Conservation (phyloP, 2,113 vertebrate genomes). For the Pangasianodon hypophthalmus region DNA sequence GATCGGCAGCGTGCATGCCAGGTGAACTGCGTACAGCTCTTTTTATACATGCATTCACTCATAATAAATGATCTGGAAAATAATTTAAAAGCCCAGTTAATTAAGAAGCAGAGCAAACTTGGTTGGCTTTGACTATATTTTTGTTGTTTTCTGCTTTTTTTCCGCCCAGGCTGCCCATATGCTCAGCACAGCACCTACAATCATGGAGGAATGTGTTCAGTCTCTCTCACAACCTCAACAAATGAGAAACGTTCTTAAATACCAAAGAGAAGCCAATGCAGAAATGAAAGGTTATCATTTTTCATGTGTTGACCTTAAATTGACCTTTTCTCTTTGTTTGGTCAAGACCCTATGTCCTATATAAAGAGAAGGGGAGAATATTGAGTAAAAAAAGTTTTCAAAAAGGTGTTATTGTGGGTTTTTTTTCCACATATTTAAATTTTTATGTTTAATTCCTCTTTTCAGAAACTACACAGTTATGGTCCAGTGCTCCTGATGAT, state of each 20-base stretch:
- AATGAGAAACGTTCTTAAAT: constrained; percentile 37
- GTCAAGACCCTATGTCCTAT: too few species aligned
- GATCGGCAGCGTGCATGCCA: neutral
- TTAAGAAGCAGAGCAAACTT: neutral
- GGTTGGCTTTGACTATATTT: neutral
- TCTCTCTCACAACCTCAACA: constrained; percentile 36
- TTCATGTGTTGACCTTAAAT: neutral
- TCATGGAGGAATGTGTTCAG: constrained; percentile 48
- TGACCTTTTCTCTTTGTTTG: neutral
- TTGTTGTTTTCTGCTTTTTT: neutral
- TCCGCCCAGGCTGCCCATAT: constrained; percentile 44
- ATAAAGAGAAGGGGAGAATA: neutral
- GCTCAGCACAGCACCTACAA: constrained; percentile 42
- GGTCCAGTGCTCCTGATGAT: constrained; percentile 18
- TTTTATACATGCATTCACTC: neutral
- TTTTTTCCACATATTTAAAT: neutral
- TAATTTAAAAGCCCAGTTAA: neutral
- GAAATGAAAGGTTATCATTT: constrained; percentile 17
- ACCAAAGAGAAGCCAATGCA: constrained; percentile 21
- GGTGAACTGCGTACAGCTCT: neutral
- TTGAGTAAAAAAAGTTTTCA: neutral
- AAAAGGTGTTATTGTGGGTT: neutral
- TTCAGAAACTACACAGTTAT: constrained; percentile 12
- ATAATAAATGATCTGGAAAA: neutral
- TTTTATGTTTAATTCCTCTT: neutral